Base-by-base conservation (phyloP, 2,797 vertebrate genomes). In the Syngnathus acus region DNA sequence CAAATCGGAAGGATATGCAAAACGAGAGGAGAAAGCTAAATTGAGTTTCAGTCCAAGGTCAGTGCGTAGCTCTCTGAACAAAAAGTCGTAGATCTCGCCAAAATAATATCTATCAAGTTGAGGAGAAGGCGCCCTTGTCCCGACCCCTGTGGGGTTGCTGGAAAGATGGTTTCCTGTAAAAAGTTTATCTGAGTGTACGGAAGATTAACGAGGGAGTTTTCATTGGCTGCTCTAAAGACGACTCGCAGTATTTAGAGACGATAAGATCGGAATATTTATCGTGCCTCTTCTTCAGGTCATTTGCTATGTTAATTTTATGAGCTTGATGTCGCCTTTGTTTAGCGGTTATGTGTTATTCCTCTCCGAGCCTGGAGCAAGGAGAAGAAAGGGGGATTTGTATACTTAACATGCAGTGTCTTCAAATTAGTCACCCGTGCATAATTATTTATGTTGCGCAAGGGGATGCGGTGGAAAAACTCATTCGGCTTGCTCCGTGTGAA, bases 301-400 rank as follows among this genome's bases (percentile, higher is more conserved):
- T 97, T 94, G 88, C 93, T 93, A 95, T 95, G 92, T 93, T 95
- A 96, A 98, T 97, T 94, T 96, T 92, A 93, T 91, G 93, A 94
- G 93, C 92, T 94, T 95, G 93, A 93, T 94, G 92, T 90, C 68
- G 87, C 91, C 93, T 96, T 95, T 95, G 91, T 96, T 92, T 95
- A 85, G 87, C 89, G 87, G 89, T 93, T 92, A 89, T 92, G 89
- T 92, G 91, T 93, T 94, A 91, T 94, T 95, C 90, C 86, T 89
- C 90, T 84, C 83, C 88, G 93, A 95, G 94, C 94, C 90, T 88
- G 84, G 84, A 93, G 92, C 92, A 93, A 88, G 73, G 77, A 72
- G 74, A 84, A 83, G 79, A 87, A 84, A 90, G 84, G 90, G 88
- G 86, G 91, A 94, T 95, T 66, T 95, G 94, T 96, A 91, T 90